A percentile compares a stretch with the other conserved stretches of the same genome.
phyloP scores from a whole-genome alignment of 2,797 vertebrate genomes.

The Pseudochromis fuscus region DNA sequence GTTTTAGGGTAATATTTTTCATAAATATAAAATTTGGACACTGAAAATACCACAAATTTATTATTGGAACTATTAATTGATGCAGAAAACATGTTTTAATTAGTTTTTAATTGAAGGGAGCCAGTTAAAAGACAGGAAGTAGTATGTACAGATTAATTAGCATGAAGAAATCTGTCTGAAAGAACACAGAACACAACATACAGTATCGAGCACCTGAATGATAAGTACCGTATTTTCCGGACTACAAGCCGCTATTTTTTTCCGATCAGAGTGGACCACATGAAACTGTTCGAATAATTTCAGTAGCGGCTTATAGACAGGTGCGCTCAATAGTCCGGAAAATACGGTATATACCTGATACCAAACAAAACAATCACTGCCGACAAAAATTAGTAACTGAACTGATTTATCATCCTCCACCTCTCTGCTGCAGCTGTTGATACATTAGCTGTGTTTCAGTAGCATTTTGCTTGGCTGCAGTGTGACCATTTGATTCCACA shows the following conservation, averaged over 20 bases:
- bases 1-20: background rate
- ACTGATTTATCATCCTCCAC: slow-evolving; percentile 32
- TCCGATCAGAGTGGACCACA: no score
- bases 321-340: no score
- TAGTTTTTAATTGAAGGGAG: no score
- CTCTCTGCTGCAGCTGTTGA: slow-evolving; percentile 29
- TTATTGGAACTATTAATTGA: no score
- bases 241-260: no score
- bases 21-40: background rate
- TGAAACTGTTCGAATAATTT: no score
- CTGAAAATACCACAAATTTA: no score
- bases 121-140: background rate
- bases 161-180: background rate
- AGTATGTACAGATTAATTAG: background rate
- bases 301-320: no score
- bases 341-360: no score
- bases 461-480: slow-evolving; percentile 38
- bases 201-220: background rate
- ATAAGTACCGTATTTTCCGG: no score
- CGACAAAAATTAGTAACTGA: no score
- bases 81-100: no score
- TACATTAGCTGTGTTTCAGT: slow-evolving; percentile 50
- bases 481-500: slow-evolving; percentile 18
- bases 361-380: background rate
- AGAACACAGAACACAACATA: background rate